Evolutionary conservation across 1,140 invertebrate species (phyloP).

Genomic region (Oncopodura yosiiana): DNA sequence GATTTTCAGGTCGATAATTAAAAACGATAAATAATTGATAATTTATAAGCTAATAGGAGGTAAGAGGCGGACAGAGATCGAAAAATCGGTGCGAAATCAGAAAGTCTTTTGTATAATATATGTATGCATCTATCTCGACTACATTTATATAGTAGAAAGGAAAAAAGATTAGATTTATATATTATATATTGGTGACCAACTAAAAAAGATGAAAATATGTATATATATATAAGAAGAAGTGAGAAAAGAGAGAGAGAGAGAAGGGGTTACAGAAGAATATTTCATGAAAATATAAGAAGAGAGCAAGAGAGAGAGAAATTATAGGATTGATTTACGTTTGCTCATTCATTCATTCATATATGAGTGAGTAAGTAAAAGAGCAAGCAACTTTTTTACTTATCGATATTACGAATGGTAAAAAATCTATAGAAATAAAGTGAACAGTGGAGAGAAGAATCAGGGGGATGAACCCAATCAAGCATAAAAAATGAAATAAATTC

Average conservation of each 20-base stretch:
- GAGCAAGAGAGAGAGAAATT: constrained; percentile 15
- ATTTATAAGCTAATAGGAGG: constrained; percentile 33
- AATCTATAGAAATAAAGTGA: background rate
- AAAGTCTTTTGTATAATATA: constrained; percentile 8
- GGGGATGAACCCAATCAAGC: constrained; percentile 19
- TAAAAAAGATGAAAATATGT: too few species aligned
- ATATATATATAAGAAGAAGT: too few species aligned
- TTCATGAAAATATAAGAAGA: constrained; percentile 9
- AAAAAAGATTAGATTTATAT: constrained; percentile 10
- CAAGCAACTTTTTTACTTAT: background rate
- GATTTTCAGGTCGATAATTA: constrained; percentile 31
- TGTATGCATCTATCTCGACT: background rate
- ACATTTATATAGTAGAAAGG: constrained; percentile 7
- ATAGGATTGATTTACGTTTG: constrained; percentile 25
- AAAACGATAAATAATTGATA: constrained; percentile 35
- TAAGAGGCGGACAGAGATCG: constrained; percentile 17
- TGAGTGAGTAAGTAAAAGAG: background rate
- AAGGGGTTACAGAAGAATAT: too few species aligned
- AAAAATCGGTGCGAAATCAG: constrained; percentile 32
- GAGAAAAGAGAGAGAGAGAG: background rate
- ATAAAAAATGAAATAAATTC: constrained; percentile 29
- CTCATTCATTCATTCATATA: background rate
- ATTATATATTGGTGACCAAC: too few species aligned
- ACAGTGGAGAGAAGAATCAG: background rate
- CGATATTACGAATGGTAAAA: background rate